phyloP scores from a whole-genome alignment of 2,113 vertebrate genomes.

The Microcebus murinus region DNA sequence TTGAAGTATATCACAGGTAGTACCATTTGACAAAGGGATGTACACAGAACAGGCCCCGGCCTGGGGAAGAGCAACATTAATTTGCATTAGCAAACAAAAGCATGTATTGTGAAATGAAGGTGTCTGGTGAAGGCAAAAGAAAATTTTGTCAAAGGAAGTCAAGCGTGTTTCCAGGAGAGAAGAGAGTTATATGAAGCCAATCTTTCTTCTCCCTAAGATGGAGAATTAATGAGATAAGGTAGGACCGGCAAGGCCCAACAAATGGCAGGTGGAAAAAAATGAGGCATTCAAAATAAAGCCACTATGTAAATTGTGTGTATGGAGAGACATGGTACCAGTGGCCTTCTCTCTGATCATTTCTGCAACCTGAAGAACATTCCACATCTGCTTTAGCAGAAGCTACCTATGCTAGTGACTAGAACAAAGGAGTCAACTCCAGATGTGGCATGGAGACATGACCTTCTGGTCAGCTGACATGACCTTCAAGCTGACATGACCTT shows the following conservation, averaged over 20 bases:
- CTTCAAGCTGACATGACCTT: too few species aligned
- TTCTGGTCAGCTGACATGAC: background rate
- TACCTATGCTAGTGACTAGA: background rate
- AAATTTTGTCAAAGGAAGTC: background rate
- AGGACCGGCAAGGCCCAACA: background rate
- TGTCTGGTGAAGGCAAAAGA: background rate
- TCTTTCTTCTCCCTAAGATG: background rate
- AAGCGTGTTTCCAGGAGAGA: background rate
- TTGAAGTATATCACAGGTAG: background rate
- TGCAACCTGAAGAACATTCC: background rate
- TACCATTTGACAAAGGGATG: background rate
- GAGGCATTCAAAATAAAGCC: background rate
- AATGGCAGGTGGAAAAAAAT: background rate
- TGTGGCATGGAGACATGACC: background rate
- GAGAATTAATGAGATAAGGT: background rate
- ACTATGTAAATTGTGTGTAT: background rate
- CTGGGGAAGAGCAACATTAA: background rate
- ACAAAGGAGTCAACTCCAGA: background rate
- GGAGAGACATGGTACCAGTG: background rate
- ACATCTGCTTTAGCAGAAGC: background rate
- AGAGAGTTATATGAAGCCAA: background rate
- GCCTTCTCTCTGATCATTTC: background rate
- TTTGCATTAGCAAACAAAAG: background rate
- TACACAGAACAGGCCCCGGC: background rate
- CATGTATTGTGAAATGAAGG: background rate